Percentiles rank a stretch among this genome's conserved stretches.
Evolutionary conservation across 2,113 vertebrate genomes (phyloP).

Genomic region (Prolemur simus): DNA sequence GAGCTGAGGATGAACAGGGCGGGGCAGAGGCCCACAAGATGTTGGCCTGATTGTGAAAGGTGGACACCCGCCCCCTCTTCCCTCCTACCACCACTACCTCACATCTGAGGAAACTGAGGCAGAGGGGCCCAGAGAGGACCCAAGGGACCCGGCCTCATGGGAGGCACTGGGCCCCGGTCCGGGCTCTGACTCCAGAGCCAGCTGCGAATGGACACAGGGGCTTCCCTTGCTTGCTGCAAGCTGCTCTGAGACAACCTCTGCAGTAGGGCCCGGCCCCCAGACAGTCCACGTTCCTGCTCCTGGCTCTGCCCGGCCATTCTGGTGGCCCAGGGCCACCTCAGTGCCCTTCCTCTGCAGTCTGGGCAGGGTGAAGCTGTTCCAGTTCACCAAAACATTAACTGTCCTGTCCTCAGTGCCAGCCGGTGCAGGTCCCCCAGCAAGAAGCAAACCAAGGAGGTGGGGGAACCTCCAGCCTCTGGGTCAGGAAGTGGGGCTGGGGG

Average conservation of each 20-base stretch:
- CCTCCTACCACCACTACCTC: not conserved
- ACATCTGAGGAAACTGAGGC: not conserved
- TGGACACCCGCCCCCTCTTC: not conserved
- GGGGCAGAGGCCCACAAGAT: not conserved
- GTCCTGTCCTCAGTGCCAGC: rapidly evolving
- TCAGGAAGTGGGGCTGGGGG: not conserved
- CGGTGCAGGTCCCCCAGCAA: not conserved
- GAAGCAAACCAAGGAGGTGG: not conserved
- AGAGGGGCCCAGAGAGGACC: not conserved
- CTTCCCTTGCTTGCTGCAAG: not conserved
- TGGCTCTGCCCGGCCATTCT: not conserved
- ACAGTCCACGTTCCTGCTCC: not conserved
- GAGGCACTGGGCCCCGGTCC: too few relatives aligned
- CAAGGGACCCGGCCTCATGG: not conserved
- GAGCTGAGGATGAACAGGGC: not conserved
- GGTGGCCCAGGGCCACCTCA: not conserved
- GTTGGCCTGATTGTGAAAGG: rapidly evolving
- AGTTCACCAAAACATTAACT: too few relatives aligned
- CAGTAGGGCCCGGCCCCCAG: not conserved
- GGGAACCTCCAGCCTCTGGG: too few relatives aligned
- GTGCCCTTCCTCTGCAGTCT: too few relatives aligned
- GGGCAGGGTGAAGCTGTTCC: not conserved
- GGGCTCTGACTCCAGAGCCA: not conserved
- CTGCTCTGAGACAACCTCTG: not conserved
- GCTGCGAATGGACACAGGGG: not conserved